Evolutionary conservation across 2,888 invertebrate genomes (phyloP), one percentile per base, ranked within the genome.

Genomic region (Anagyrus pseudococci): DNA sequence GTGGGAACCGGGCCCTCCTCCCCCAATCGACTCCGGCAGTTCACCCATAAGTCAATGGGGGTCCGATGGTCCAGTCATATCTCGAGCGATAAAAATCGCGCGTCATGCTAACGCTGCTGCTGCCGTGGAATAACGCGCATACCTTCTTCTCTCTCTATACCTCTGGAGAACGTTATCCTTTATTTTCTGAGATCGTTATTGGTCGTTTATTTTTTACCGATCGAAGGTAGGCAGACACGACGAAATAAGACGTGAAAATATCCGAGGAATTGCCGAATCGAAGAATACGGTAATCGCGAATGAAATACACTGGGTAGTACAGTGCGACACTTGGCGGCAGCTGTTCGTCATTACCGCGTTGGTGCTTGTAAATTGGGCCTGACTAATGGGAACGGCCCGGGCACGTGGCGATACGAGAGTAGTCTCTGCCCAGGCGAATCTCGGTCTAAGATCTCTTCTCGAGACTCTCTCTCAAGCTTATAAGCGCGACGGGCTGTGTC

Each of bases 301-400:
- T n/a, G n/a, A n/a, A n/a, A n/a, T n/a, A n/a, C n/a, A n/a, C n/a
- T n/a, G n/a, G n/a, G n/a, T n/a, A n/a, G n/a, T n/a, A n/a, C n/a
- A n/a, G n/a, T n/a, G n/a, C n/a, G n/a, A n/a, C n/a, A n/a, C n/a
- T n/a, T n/a, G n/a, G n/a, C n/a, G n/a, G n/a, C 33, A 37, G 2
- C 33, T 15, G 4, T 10, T 8, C 15, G 33, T 37, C 33, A 37
- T 37, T 37, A 37, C 33, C n/a, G 33, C 33, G 33, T 2, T 2
- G 3, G 33, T 15, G 33, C 15, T 37, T 37, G 15, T 37, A 37
- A 37, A 37, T 37, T 15, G 15, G 33, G 13, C 3, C 33, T 37
- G 77, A 77, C 75, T 75, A 77, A 77, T 77, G 77, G 74, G 73
- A 76, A 37, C 4, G 29, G 73, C 73, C 66, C 68, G 67, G 72